Base-by-base conservation (phyloP, 2,888 invertebrate genomes). In the Chrysopilus asiliformis region DNA sequence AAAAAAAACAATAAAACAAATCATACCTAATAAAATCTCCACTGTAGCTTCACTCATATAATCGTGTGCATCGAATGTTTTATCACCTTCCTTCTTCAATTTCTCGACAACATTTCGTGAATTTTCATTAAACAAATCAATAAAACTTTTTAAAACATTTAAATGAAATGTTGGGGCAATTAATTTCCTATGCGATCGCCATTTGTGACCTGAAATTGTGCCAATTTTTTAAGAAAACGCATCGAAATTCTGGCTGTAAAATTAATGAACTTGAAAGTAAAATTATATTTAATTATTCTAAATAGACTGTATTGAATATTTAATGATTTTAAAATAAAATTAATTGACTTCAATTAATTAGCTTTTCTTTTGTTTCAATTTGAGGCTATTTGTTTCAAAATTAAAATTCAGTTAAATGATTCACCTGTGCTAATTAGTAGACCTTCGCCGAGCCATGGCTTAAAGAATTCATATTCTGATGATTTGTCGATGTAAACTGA, bases 111-210 rank as follows among this genome's bases (percentile, higher is more conserved):
- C 79, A 37, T 76, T 72, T 30, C 72, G 70, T 28, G 83, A 83
- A 65, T 85, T 85, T 43, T 78, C 79, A 55, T 86, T 85, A 67
- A 86, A 86, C 22, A 85, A 66, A 53, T 82, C 81, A 51, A 86
- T 81, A 66, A 86, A 86, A 49, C 82, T 81, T 68, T 85, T 85
- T 48, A 86, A 65, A 2, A 86, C 83, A 60, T 86, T 86, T 61
- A 86, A 68, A 56, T 86, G 85, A 76, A 86, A 86, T 44, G 85
- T 85, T 30, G 86, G 86, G 8, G 86, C 85, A 47, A 86, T 86
- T 47, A 86, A 65, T 66, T 85, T 85, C 49, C 86, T 74, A 58
- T 86, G 85, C 14, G 80, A 74, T 34, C 81, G 73, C 86, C 86
- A 86, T 72, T 83, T 84, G 49, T 77, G 76, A 53, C 82, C 82